These are phyloP conservation scores for Leptogaster cylindrica DNA, from an alignment of 2,888 invertebrate genomes.

Conservation along the genomic window DNA sequence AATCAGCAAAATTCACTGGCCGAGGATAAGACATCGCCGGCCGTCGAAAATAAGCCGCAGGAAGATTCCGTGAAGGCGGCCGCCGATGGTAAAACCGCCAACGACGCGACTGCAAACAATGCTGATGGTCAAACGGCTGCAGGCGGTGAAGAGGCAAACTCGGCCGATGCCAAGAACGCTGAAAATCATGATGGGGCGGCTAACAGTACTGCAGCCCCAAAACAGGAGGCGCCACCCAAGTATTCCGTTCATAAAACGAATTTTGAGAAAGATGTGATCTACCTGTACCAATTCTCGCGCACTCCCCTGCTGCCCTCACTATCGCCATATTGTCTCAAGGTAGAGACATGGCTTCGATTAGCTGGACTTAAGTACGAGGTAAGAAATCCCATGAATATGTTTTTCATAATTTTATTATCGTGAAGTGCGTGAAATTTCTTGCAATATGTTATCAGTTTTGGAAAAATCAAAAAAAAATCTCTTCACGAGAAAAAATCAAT, in stretches of 20 bases:
- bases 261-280: slow-evolving; percentile 91
- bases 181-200: slow-evolving; percentile 62
- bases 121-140: slow-evolving; percentile 55
- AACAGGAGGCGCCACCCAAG: slow-evolving; percentile 74
- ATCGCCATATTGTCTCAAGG: slow-evolving; percentile 93
- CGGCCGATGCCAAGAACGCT: slow-evolving; percentile 60
- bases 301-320: slow-evolving; percentile 88
- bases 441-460: too few relatives aligned
- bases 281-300: slow-evolving; percentile 92
- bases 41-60: slow-evolving; percentile 61
- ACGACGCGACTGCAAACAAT: slow-evolving; percentile 44
- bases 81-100: slow-evolving; percentile 52
- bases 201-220: slow-evolving; percentile 63
- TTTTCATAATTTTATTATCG: too few relatives aligned
- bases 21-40: slow-evolving; percentile 48
- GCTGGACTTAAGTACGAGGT: slow-evolving; percentile 94
- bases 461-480: neutral
- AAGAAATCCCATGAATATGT: slow-evolving; percentile 58
- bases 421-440: too few relatives aligned
- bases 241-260: slow-evolving; percentile 84
- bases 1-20: slow-evolving; percentile 54
- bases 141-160: slow-evolving; percentile 61
- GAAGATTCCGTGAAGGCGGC: slow-evolving; percentile 63
- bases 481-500: slow-evolving; percentile 20
- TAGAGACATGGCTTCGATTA: slow-evolving; percentile 93